Conservation (phyloP, 2,888 invertebrate genomes). For the Diachrysia chrysitis region DNA sequence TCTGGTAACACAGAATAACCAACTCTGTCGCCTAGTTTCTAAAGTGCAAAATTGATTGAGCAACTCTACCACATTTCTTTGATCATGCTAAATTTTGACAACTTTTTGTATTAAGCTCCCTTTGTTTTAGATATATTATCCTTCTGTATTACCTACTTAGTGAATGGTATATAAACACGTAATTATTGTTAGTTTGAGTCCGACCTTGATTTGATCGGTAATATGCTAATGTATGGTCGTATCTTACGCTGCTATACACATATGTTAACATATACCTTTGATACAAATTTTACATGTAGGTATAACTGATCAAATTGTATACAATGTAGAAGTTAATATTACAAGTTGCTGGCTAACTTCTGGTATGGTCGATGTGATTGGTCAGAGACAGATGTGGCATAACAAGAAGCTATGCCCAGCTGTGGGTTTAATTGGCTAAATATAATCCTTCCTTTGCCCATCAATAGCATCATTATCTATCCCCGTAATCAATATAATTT, state of each 20-base stretch:
- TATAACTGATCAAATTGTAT: slow-evolving; percentile 48
- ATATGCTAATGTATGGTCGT: slow-evolving; percentile 65
- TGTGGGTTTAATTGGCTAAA: no score
- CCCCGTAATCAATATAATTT: no score
- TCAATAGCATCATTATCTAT: no score
- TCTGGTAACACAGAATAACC: not conserved
- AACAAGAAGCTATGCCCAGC: not conserved
- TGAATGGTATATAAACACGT: slow-evolving; percentile 27
- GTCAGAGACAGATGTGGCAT: not conserved
- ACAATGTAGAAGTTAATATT: slow-evolving; percentile 29
- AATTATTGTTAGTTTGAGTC: slow-evolving; percentile 40
- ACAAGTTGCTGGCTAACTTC: slow-evolving; percentile 26
- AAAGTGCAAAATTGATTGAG: not conserved
- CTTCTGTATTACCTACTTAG: slow-evolving; percentile 38
- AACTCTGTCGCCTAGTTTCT: not conserved
- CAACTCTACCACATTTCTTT: not conserved
- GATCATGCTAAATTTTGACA: not conserved
- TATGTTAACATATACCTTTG: slow-evolving; percentile 31
- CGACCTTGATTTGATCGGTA: slow-evolving; percentile 72
- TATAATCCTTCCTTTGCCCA: no score
- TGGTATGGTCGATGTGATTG: slow-evolving; percentile 5
- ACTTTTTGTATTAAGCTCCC: not conserved
- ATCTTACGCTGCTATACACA: slow-evolving; percentile 49
- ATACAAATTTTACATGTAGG: slow-evolving; percentile 24
- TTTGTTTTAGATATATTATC: slow-evolving; percentile 1